Conservation (phyloP, 2,797 vertebrate genomes). For the Pristis pectinata region DNA sequence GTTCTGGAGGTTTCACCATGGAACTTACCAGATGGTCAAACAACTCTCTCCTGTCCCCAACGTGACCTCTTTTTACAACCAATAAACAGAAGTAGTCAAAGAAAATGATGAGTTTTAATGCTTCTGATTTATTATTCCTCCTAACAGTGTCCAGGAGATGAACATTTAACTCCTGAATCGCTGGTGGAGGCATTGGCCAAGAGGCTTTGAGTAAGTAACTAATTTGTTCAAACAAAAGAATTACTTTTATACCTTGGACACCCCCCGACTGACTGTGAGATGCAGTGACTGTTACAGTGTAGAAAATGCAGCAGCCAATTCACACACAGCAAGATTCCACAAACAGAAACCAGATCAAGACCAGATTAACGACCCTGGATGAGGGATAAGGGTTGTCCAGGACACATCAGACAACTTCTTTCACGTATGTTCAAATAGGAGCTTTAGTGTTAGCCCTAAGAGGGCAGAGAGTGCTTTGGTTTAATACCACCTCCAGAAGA, state of each 20-base stretch:
- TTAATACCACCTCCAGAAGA: no score
- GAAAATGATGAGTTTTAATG: not conserved
- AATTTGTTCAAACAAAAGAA: not conserved
- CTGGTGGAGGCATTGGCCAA: not conserved
- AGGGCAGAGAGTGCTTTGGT: no score
- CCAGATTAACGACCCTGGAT: not conserved
- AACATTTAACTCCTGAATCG: not conserved
- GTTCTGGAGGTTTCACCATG: no score
- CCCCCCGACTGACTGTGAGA: not conserved
- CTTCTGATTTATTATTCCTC: not conserved
- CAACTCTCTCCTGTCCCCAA: not conserved
- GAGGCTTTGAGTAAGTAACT: not conserved
- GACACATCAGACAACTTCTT: not conserved
- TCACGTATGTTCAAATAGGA: no score
- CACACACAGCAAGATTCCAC: not conserved
- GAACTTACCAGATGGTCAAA: not conserved
- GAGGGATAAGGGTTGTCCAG: not conserved
- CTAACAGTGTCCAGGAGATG: not conserved
- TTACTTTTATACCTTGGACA: no score
- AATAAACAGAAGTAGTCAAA: not conserved
- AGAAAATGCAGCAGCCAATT: not conserved
- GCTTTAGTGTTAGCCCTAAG: no score
- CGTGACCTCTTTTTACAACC: not conserved
- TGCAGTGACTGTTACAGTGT: no score
- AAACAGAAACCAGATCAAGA: not conserved